A percentile compares a stretch with the other conserved stretches of the same genome.
Evolutionary conservation across 2,797 vertebrate species (phyloP).

Genomic region (Sebastes baramenuke): DNA sequence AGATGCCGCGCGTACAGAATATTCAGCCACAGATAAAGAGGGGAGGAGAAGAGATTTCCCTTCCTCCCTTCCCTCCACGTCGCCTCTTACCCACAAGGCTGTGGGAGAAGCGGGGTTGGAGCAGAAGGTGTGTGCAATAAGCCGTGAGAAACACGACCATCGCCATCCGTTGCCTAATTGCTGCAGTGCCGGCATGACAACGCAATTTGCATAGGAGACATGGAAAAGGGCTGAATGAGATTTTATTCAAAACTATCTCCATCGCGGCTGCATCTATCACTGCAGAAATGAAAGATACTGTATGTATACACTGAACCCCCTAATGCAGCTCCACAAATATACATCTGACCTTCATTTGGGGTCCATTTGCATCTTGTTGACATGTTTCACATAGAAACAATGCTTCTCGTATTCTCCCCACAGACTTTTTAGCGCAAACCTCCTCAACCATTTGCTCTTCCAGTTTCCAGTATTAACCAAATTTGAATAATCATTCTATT

Average conservation of each 20-base stretch:
- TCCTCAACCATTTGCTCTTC: constrained; percentile 16
- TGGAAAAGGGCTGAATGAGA: constrained; percentile 21
- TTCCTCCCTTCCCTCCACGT: constrained; percentile 12
- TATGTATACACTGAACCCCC: neutral
- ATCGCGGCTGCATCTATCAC: constrained; percentile 11
- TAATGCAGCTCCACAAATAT: neutral
- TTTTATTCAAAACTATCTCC: constrained; percentile 37
- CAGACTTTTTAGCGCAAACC: constrained; percentile 31
- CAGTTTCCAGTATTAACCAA: constrained; percentile 44
- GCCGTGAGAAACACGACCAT: constrained; percentile 40
- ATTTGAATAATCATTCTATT: constrained; percentile 72
- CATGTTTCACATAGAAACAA: constrained; percentile 32
- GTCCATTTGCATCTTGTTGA: constrained; percentile 34
- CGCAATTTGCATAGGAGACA: constrained; percentile 40
- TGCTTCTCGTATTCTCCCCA: neutral
- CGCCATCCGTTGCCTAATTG: constrained; percentile 54
- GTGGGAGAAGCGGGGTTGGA: constrained; percentile 7
- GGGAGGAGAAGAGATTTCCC: constrained; percentile 30
- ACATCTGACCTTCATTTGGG: constrained; percentile 28
- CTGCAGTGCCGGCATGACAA: constrained; percentile 21
- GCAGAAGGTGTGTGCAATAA: constrained; percentile 49
- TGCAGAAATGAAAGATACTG: neutral
- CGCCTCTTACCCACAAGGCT: constrained; percentile 33
- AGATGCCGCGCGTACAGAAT: constrained; percentile 45
- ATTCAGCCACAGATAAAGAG: constrained; percentile 56